Conservation (phyloP, 2,113 vertebrate species). For the Passer montanus region DNA sequence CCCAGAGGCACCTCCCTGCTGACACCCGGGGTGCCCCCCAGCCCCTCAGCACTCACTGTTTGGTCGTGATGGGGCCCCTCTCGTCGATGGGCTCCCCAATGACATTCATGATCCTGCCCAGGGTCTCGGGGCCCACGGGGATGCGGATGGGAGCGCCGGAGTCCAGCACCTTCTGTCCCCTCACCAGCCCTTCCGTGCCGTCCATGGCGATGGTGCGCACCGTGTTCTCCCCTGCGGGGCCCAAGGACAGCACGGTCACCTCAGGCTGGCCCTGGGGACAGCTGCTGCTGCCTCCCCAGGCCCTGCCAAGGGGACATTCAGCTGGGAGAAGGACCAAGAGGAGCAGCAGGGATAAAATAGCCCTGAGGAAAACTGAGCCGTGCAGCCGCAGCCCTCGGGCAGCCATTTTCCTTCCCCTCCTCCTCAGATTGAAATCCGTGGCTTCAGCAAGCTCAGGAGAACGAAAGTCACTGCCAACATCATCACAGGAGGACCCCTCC, state of each 20-base stretch:
- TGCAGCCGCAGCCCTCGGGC: neutral
- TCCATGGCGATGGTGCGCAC: conserved; percentile 99
- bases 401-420: conserved; percentile 31
- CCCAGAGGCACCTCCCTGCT: neutral
- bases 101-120: conserved; percentile 99
- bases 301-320: neutral
- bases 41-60: conserved; percentile 82
- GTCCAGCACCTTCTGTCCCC: conserved; percentile 94
- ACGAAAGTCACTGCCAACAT: conserved; percentile 80
- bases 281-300: neutral
- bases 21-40: too few species aligned
- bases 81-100: conserved; percentile 98
- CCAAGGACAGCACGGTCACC: neutral
- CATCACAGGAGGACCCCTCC: conserved; percentile 71
- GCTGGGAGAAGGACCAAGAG: neutral
- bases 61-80: conserved; percentile 93
- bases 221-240: conserved; percentile 87
- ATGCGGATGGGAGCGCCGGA: conserved; percentile 95
- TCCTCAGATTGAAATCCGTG: conserved; percentile 73
- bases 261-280: neutral
- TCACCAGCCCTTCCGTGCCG: conserved; percentile 94
- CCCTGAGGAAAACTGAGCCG: fast-evolving
- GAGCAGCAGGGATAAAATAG: neutral
- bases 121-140: conserved; percentile 94
- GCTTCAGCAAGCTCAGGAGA: conserved; percentile 87